Base-by-base conservation (phyloP, 2,888 invertebrate species). In the Polietes domitor region DNA sequence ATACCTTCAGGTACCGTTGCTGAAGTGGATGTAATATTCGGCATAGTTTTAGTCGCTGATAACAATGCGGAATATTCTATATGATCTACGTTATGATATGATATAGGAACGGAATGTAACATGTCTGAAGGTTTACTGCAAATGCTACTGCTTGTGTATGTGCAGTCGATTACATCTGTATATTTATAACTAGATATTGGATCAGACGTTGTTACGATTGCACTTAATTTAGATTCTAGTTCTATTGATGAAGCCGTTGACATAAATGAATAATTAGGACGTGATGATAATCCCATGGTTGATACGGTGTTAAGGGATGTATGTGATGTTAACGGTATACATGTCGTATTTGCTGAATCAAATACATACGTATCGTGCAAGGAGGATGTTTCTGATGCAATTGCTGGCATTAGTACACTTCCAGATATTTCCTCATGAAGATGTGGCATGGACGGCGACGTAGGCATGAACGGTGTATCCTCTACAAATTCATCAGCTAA, bases 21-120 rank as follows among this genome's bases (percentile, higher is more conserved):
- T 65, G 73, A 68, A 61, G 28, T 55, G 10, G 79, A 10, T 17
- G 65, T 26, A 2, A 15, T 58, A 41, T 10, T 43, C 12, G 68
- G 41, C 21, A 68, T 41, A 37, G 82, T 80, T n/a, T 75, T 58
- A 28, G 78, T 78, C 55, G 84, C 63, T 58, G 77, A 80, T 65
- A 80, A 50, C 37, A 71, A 84, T 63, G 78, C 58, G 50, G 82
- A 80, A 26, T 83, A 78, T 24, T 74, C 70, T 19, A 19, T 47
- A 78, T 72, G 65, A 70, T 84, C 75, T 68, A 81, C 9, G n/a
- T 50, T 84, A 73, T 81, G 58, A 78, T 81, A 73, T 73, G 78
- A 68, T 1, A 2, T 68, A 68, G 68, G 68, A 68, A 68, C 68
- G 43, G 68, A 68, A 24, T 41, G 68, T 24, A 43, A 41, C 17